Conservation (phyloP, 1,140 invertebrate species). For the Zophobas atratus region DNA sequence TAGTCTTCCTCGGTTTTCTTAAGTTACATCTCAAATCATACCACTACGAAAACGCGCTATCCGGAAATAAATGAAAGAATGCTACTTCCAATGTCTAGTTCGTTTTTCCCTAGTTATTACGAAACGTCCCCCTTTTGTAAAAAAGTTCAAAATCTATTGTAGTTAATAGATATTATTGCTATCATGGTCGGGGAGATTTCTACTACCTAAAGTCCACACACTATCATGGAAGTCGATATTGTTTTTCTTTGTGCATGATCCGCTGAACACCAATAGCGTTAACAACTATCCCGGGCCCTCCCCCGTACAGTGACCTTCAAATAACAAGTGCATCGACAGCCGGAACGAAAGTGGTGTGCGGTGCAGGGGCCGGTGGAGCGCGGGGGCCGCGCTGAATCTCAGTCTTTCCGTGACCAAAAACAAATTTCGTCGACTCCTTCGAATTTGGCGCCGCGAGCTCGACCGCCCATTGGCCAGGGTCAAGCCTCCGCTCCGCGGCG, state of each 20-base stretch:
- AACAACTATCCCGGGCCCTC: slow-evolving; percentile 36
- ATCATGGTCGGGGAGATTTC: slow-evolving; percentile 61
- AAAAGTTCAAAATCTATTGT: slow-evolving; percentile 52
- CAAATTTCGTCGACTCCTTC: no score
- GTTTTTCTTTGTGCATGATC: slow-evolving; percentile 58
- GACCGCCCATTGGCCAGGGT: no score
- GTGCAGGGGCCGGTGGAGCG: no score
- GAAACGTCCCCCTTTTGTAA: slow-evolving; percentile 54
- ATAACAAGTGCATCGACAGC: slow-evolving; percentile 54
- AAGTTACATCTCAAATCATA: slow-evolving; percentile 37
- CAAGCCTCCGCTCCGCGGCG: no score
- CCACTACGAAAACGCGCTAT: slow-evolving; percentile 25
- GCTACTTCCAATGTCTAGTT: slow-evolving; percentile 50
- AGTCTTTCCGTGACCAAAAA: no score
- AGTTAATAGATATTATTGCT: slow-evolving; percentile 60
- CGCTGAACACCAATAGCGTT: slow-evolving; percentile 57
- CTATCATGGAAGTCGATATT: slow-evolving; percentile 60
- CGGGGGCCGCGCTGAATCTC: no score
- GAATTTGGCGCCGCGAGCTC: no score
- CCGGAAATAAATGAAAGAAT: slow-evolving; percentile 11
- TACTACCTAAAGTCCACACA: slow-evolving; percentile 47
- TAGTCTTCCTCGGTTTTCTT: slow-evolving; percentile 25
- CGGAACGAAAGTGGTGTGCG: neutral
- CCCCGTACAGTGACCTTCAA: slow-evolving; percentile 20
- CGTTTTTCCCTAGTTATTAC: slow-evolving; percentile 50